Evolutionary conservation across 2,113 vertebrate species (phyloP).

Genomic region (Sakesphorus luctuosus): DNA sequence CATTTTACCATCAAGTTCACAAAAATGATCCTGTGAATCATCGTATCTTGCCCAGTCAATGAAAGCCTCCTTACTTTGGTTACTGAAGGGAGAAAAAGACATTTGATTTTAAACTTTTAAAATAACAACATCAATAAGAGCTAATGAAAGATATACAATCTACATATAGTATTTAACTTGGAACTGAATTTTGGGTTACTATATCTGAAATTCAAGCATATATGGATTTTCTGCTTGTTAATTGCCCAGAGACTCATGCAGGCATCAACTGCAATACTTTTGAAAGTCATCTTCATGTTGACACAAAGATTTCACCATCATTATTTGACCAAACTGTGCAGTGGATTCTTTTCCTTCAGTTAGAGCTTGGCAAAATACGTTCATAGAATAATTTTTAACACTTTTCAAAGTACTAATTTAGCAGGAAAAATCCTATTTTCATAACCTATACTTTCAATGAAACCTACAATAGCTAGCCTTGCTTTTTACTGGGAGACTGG

Average conservation of each 20-base stretch:
- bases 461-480: neutral
- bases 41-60: conserved; percentile 97
- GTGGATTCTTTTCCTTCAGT: neutral
- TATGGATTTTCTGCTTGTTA: neutral
- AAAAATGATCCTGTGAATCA: conserved; percentile 97
- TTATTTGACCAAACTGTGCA: neutral
- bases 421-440: neutral
- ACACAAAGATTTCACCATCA: neutral
- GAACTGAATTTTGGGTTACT: neutral
- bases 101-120: neutral
- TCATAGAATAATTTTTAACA: neutral
- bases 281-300: neutral
- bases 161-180: neutral
- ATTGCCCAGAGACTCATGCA: neutral
- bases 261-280: neutral
- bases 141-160: neutral
- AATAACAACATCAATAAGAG: neutral
- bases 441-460: neutral
- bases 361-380: neutral
- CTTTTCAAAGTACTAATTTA: neutral
- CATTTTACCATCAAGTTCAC: conserved; percentile 92
- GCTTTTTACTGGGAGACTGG: neutral
- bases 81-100: conserved; percentile 76
- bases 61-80: conserved; percentile 95
- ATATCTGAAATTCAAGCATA: neutral